A percentile compares a stretch with the other conserved stretches of the same genome.
These are phyloP conservation scores for Enteromius thamalakanensis DNA, from an alignment of 2,797 vertebrate species.

Conservation along the genomic window DNA sequence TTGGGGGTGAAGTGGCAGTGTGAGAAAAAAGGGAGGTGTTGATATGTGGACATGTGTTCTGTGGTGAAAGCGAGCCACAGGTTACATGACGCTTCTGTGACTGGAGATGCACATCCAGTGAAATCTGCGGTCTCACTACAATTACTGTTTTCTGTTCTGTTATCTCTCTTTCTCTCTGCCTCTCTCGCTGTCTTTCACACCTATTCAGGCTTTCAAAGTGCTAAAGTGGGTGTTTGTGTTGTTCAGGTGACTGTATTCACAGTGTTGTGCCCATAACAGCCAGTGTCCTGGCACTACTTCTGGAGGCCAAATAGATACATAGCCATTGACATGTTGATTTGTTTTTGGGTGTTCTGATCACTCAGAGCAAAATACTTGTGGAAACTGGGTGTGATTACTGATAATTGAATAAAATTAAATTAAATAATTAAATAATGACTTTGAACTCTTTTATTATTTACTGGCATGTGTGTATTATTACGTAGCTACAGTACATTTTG, in stretches of 20 bases:
- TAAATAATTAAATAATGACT: no score
- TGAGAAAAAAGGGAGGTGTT: slow-evolving; percentile 51
- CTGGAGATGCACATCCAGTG: slow-evolving; percentile 41
- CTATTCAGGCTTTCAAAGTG: slow-evolving; percentile 31
- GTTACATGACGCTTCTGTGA: slow-evolving; percentile 49
- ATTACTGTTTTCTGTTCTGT: slow-evolving; percentile 22
- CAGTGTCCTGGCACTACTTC: slow-evolving; percentile 69
- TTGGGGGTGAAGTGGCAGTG: slow-evolving; percentile 77
- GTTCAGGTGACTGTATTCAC: slow-evolving; percentile 81
- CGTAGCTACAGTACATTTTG: no score
- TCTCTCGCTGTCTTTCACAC: slow-evolving; percentile 22
- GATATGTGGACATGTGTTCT: slow-evolving; percentile 49
- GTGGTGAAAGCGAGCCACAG: slow-evolving; percentile 58
- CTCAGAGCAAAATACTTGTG: not conserved
- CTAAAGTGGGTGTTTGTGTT: slow-evolving; percentile 34
- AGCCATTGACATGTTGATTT: not conserved
- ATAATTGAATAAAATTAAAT: no score
- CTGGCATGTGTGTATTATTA: not conserved
- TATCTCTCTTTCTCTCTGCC: slow-evolving; percentile 3
- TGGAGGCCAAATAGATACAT: slow-evolving; percentile 59
- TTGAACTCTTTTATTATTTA: no score
- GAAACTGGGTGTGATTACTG: not conserved
- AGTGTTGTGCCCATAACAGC: slow-evolving; percentile 66
- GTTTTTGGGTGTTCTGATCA: not conserved
- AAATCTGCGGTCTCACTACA: slow-evolving; percentile 22